phyloP scores from a whole-genome alignment of 2,113 vertebrate genomes.

The Urocitellus parryii region DNA sequence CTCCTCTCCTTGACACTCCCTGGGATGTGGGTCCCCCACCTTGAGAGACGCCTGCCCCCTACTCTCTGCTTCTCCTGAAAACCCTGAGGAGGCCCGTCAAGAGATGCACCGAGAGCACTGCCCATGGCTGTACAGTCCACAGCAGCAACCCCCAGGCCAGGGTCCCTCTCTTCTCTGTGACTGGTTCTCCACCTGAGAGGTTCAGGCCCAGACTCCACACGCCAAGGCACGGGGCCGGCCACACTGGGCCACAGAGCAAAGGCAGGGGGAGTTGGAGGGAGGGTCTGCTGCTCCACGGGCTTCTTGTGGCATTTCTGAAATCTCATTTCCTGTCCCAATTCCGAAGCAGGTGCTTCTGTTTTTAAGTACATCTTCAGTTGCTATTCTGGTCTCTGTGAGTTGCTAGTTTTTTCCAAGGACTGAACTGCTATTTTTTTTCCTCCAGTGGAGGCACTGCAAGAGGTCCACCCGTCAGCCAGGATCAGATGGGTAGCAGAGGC shows the following conservation, averaged over 20 bases:
- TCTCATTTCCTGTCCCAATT: slow-evolving; percentile 64
- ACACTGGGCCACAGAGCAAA: rapidly evolving
- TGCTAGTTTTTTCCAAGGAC: slow-evolving; percentile 54
- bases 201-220: background rate
- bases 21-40: background rate
- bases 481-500: background rate
- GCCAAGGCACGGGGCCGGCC: background rate
- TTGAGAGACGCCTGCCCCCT: background rate
- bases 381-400: slow-evolving; percentile 59
- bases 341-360: slow-evolving; percentile 69
- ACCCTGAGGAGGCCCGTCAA: background rate
- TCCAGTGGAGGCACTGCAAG: background rate
- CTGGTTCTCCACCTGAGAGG: background rate
- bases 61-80: background rate
- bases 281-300: background rate
- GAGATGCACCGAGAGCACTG: background rate
- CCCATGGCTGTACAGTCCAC: background rate
- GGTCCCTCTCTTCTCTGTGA: background rate
- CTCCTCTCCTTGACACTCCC: background rate
- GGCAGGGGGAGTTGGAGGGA: background rate
- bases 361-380: slow-evolving; percentile 36
- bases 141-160: rapidly evolving
- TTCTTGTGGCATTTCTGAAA: slow-evolving; percentile 61
- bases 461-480: background rate
- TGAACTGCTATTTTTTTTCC: slow-evolving; percentile 56